Conservation (phyloP, 2,113 vertebrate species). For the Scortum barcoo region DNA sequence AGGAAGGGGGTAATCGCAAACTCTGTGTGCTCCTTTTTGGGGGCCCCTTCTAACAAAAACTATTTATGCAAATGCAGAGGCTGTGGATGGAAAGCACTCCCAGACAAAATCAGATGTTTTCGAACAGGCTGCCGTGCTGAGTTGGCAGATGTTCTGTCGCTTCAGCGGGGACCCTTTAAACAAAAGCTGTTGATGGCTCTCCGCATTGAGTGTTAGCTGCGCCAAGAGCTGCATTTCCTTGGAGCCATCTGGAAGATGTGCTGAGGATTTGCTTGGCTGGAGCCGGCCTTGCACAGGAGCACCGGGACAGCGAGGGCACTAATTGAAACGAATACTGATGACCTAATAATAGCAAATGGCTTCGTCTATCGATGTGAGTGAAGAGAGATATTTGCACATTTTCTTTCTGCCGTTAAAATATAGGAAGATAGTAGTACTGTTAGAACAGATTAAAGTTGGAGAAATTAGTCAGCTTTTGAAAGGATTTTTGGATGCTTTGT, state of each 20-base stretch:
- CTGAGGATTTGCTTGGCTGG: conserved; percentile 38
- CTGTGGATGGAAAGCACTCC: conserved; percentile 49
- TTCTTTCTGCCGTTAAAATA: conserved; percentile 10
- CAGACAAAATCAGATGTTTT: conserved; percentile 74
- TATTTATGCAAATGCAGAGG: conserved; percentile 72
- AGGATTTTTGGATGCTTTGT: neutral
- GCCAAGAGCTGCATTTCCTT: conserved; percentile 58
- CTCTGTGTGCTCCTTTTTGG: conserved; percentile 26
- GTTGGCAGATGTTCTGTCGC: conserved; percentile 73
- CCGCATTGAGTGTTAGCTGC: conserved; percentile 26
- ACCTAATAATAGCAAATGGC: conserved; percentile 12
- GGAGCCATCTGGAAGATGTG: conserved; percentile 67
- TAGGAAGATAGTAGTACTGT: neutral
- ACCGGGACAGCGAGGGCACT: conserved; percentile 17
- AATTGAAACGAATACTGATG: conserved; percentile 53
- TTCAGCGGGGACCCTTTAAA: conserved; percentile 60
- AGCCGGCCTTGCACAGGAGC: conserved; percentile 19
- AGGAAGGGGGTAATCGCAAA: conserved; percentile 61
- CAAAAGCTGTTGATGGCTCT: conserved; percentile 65
- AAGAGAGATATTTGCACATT: conserved; percentile 5
- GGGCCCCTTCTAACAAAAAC: conserved; percentile 59
- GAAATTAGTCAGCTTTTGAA: neutral
- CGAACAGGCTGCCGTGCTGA: conserved; percentile 58
- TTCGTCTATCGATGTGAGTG: neutral
- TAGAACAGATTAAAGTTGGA: neutral